These are phyloP conservation scores for Glaucomys volans DNA, from an alignment of 2,113 vertebrate species.

Conservation along the genomic window DNA sequence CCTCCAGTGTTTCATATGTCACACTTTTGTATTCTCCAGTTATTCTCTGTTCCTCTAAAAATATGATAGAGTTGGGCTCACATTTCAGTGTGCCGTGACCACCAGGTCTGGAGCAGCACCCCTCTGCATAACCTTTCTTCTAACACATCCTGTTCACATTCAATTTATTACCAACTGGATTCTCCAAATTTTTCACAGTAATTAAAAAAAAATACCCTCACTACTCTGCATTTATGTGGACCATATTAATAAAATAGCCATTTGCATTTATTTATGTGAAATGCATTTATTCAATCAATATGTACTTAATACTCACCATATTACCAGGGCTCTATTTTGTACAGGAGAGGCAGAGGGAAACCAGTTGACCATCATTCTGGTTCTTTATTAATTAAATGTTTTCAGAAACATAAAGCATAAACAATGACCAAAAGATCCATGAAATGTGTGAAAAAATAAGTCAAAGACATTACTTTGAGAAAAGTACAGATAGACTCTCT, in stretches of 20 bases:
- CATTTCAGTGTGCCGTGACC: not conserved
- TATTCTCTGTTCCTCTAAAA: not conserved
- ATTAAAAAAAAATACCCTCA: not conserved
- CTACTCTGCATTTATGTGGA: not conserved
- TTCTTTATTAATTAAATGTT: not conserved
- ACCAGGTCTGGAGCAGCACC: not conserved
- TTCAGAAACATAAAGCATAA: not conserved
- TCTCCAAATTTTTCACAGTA: not conserved
- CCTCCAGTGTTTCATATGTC: slow-evolving; percentile 23
- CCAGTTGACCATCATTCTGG: accelerated
- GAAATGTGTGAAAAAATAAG: not conserved
- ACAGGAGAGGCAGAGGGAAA: not conserved
- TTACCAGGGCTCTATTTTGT: not conserved
- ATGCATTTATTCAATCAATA: not conserved
- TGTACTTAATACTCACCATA: not conserved
- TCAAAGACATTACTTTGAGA: not conserved
- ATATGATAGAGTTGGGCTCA: not conserved
- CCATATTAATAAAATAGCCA: not conserved
- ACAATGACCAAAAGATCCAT: not conserved
- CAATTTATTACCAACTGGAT: not conserved
- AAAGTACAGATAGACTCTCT: not conserved
- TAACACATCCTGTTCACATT: not conserved
- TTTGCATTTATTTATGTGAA: not conserved
- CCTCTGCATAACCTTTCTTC: not conserved
- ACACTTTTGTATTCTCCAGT: not conserved